Evolutionary conservation across 2,888 invertebrate genomes (phyloP).

Genomic region (Pherbina coryleti): DNA sequence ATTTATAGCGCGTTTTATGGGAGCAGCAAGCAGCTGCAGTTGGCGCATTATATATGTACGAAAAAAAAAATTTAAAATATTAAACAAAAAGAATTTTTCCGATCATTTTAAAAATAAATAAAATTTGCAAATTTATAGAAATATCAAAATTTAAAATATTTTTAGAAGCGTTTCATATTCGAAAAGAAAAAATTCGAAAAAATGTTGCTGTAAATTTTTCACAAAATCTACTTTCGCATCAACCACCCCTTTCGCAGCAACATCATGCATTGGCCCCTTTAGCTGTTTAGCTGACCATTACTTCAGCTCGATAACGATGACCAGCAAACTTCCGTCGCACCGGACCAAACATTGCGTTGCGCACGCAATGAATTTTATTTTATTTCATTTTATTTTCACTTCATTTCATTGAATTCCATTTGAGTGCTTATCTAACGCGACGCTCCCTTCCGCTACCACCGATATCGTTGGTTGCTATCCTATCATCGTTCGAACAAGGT

Average conservation of each 20-base stretch:
- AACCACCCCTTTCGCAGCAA: conserved; percentile 9
- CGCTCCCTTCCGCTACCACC: background rate
- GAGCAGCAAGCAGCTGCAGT: conserved; percentile 10
- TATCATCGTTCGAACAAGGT: background rate
- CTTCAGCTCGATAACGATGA: background rate
- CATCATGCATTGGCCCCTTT: background rate
- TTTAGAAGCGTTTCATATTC: no score
- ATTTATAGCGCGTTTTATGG: no score
- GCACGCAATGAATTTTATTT: conserved; percentile 4
- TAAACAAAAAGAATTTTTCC: no score
- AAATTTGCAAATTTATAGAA: no score
- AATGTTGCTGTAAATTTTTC: background rate
- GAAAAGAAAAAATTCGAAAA: background rate
- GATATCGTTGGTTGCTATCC: background rate
- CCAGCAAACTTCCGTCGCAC: background rate
- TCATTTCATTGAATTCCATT: conserved; percentile 2
- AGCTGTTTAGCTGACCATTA: background rate
- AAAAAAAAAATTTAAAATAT: background rate
- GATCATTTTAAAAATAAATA: no score
- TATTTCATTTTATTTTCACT: background rate
- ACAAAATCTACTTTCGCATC: background rate
- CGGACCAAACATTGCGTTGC: background rate
- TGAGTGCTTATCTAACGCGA: conserved; percentile 1
- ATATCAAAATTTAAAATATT: no score
- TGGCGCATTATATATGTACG: background rate